A percentile compares a stretch with the other conserved stretches of the same genome.
Conservation (phyloP, 2,797 vertebrate genomes). For the Rhodeus uyekii region DNA sequence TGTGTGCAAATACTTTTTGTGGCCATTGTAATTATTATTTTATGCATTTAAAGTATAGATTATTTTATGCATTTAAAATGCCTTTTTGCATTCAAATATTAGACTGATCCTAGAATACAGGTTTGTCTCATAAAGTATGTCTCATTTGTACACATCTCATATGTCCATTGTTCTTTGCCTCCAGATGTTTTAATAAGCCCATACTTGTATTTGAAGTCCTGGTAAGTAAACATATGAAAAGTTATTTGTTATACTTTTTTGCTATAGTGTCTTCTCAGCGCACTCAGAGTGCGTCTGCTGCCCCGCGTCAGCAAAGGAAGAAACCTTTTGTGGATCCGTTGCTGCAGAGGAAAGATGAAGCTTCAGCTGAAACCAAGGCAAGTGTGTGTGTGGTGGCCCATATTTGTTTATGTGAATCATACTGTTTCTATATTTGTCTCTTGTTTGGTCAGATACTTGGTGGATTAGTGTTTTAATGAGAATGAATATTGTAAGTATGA, state of each 20-base stretch:
- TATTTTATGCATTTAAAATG: not conserved
- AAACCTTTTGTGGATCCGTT: constrained; percentile 70
- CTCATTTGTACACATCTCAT: constrained; percentile 10
- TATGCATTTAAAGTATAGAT: too few relatives aligned
- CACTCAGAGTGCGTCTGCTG: constrained; percentile 70
- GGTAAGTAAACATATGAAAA: not conserved
- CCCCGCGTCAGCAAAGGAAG: constrained; percentile 67
- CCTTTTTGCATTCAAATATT: not conserved
- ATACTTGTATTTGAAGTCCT: not conserved
- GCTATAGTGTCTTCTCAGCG: constrained; percentile 65
- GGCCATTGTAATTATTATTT: not conserved
- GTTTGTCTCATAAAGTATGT: not conserved
- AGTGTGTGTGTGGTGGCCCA: constrained; percentile 43
- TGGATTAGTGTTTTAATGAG: not conserved
- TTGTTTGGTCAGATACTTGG: not conserved
- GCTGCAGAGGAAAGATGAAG: constrained; percentile 77
- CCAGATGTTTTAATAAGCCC: not conserved
- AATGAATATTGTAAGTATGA: not conserved
- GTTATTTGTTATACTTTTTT: not conserved
- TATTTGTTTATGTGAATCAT: not conserved
- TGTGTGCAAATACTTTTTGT: not conserved
- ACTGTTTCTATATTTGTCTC: not conserved
- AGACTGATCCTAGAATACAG: not conserved
- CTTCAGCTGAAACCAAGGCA: constrained; percentile 80
- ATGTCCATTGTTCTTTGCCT: not conserved